phyloP scores from a whole-genome alignment of 2,888 invertebrate species.

The Slavum lentiscoides region DNA sequence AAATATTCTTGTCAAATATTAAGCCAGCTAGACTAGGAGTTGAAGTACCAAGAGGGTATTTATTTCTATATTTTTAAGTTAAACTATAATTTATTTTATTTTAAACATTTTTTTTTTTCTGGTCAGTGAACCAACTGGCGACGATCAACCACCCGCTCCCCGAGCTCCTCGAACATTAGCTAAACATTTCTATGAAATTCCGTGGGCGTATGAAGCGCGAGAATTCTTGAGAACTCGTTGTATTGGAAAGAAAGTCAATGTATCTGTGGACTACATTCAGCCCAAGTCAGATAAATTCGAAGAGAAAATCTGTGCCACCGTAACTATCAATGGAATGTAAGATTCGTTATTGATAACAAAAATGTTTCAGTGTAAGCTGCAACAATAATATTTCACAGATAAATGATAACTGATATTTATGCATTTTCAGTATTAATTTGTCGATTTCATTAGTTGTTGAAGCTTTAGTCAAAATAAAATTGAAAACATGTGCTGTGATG shows the following conservation, averaged over 20 bases:
- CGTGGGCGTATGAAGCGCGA: conserved; percentile 97
- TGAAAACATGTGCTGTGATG: no score
- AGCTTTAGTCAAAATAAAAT: no score
- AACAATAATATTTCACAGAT: not conserved
- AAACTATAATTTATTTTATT: conserved; percentile 1
- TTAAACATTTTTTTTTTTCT: conserved; percentile 57
- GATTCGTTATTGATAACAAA: conserved; percentile 56
- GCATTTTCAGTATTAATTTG: no score
- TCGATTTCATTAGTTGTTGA: no score
- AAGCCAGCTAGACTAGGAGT: conserved; percentile 71
- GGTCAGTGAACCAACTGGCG: conserved; percentile 56
- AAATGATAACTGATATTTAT: no score
- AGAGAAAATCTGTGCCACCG: conserved; percentile 94
- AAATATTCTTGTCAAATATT: conserved; percentile 94
- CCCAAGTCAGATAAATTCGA: conserved; percentile 91
- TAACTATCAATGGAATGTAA: conserved; percentile 78
- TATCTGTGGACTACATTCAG: conserved; percentile 93
- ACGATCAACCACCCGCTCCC: conserved; percentile 55
- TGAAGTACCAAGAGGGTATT: conserved; percentile 62
- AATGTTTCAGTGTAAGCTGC: not conserved
- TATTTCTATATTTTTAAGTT: conserved; percentile 2
- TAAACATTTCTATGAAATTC: conserved; percentile 93
- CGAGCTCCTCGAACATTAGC: conserved; percentile 54
- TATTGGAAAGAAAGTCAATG: conserved; percentile 90
- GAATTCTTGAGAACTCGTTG: conserved; percentile 95